These are phyloP conservation scores for Tetrao urogallus DNA, from an alignment of 2,113 vertebrate genomes.

Conservation along the genomic window DNA sequence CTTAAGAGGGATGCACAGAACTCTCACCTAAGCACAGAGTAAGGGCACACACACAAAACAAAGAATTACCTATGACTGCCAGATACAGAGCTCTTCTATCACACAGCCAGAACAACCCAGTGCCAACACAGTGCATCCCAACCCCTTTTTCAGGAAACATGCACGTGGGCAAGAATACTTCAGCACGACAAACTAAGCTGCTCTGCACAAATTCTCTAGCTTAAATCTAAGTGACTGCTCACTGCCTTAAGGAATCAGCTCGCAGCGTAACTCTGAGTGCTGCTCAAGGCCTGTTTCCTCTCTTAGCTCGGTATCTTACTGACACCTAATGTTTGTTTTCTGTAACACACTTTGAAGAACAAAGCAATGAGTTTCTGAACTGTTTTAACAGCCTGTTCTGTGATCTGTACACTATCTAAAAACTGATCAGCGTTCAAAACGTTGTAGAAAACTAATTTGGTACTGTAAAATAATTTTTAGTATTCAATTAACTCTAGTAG, in stretches of 20 bases:
- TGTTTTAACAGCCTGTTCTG: neutral
- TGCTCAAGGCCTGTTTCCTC: neutral
- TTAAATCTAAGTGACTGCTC: fast-evolving
- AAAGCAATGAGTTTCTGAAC: neutral
- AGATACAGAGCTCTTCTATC: neutral
- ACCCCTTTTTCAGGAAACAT: neutral
- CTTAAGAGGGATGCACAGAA: neutral
- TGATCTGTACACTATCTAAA: neutral
- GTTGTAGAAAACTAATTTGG: neutral
- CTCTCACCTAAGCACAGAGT: neutral
- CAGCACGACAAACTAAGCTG: neutral
- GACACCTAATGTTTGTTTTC: constrained; percentile 72
- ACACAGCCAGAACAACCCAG: neutral
- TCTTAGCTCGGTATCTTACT: constrained; percentile 45
- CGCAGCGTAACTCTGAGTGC: fast-evolving
- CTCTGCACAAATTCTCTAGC: neutral
- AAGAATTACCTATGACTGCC: neutral
- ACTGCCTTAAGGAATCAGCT: neutral
- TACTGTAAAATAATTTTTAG: no score
- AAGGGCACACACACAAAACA: neutral
- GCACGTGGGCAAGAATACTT: fast-evolving
- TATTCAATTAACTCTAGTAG: neutral
- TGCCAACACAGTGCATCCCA: fast-evolving
- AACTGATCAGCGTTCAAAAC: neutral
- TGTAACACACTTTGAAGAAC: neutral